Evolutionary conservation across 2,888 invertebrate species (phyloP).

Genomic region (Dryobota labecula): DNA sequence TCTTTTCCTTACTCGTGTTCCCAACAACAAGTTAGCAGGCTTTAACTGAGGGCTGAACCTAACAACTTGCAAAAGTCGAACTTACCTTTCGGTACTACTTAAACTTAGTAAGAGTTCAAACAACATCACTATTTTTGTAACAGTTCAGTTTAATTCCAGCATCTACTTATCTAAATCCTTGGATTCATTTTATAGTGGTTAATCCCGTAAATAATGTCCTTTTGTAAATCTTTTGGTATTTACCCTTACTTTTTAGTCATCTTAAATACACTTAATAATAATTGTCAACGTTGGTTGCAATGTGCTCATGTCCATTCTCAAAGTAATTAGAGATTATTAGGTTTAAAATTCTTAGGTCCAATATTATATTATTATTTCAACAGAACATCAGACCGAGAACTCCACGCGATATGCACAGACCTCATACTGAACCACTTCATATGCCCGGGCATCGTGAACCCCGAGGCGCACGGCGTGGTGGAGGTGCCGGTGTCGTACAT

Average conservation of each 20-base stretch:
- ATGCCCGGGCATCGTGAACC: slow-evolving; percentile 98
- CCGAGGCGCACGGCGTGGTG: slow-evolving; percentile 98
- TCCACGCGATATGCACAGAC: slow-evolving; percentile 96
- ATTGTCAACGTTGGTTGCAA: too few species aligned
- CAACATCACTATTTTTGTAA: too few species aligned
- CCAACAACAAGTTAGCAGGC: not conserved
- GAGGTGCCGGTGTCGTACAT: slow-evolving; percentile 97
- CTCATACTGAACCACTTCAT: slow-evolving; percentile 98
- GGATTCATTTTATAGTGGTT: not conserved
- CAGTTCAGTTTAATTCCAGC: too few species aligned
- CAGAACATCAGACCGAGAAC: slow-evolving; percentile 85
- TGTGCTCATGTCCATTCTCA: too few species aligned
- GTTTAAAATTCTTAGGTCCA: too few species aligned
- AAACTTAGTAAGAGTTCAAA: too few species aligned
- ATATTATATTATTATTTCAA: not conserved
- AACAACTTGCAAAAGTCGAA: not conserved
- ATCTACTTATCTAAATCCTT: slow-evolving; percentile 9
- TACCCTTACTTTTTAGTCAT: too few species aligned
- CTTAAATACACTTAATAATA: too few species aligned
- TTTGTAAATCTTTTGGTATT: too few species aligned
- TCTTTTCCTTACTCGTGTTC: not conserved
- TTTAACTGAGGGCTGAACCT: too few species aligned
- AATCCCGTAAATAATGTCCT: too few species aligned
- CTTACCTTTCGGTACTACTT: not conserved
- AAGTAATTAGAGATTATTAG: too few species aligned